Percentiles rank a stretch among this genome's conserved stretches.
Conservation (phyloP, 2,888 invertebrate species). For the Andrena chrysosceles region DNA sequence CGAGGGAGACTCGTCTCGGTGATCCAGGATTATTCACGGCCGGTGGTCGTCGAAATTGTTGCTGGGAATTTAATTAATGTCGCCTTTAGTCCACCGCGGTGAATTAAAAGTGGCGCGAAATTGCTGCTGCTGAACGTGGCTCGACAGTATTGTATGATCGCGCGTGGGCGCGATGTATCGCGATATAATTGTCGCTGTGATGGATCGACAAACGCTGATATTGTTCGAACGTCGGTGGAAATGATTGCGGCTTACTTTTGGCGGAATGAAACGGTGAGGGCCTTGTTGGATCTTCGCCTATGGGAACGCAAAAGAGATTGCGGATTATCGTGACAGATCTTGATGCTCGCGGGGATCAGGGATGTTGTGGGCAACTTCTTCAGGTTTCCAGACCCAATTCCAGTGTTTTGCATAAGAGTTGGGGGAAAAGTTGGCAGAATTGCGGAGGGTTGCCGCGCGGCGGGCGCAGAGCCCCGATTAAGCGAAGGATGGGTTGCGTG, state of each 20-base stretch:
- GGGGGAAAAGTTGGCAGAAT: slow-evolving; percentile 15
- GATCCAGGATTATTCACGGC: slow-evolving; percentile 29
- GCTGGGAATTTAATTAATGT: slow-evolving; percentile 43
- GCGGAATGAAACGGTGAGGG: slow-evolving; percentile 27
- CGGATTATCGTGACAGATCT: slow-evolving; percentile 60
- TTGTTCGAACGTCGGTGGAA: slow-evolving; percentile 3
- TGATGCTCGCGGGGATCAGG: slow-evolving; percentile 52
- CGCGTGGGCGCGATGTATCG: background rate
- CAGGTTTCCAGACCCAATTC: slow-evolving; percentile 19
- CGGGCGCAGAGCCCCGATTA: background rate
- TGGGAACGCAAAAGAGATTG: slow-evolving; percentile 46
- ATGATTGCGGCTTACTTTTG: slow-evolving; percentile 35
- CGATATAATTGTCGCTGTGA: background rate
- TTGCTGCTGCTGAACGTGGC: background rate
- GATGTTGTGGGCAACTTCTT: slow-evolving; percentile 12
- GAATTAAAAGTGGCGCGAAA: slow-evolving; percentile 11
- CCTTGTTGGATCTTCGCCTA: slow-evolving; percentile 23
- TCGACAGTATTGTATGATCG: background rate
- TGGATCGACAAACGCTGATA: background rate
- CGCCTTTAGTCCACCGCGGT: slow-evolving; percentile 1
- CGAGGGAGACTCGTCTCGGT: background rate
- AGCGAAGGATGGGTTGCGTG: slow-evolving; percentile 17
- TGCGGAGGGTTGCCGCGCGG: background rate
- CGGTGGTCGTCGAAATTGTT: slow-evolving; percentile 7
- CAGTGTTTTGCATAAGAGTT: slow-evolving; percentile 42